These are phyloP conservation scores for Spilogale gracilis DNA, from an alignment of 2,113 vertebrate species.

Conservation along the genomic window DNA sequence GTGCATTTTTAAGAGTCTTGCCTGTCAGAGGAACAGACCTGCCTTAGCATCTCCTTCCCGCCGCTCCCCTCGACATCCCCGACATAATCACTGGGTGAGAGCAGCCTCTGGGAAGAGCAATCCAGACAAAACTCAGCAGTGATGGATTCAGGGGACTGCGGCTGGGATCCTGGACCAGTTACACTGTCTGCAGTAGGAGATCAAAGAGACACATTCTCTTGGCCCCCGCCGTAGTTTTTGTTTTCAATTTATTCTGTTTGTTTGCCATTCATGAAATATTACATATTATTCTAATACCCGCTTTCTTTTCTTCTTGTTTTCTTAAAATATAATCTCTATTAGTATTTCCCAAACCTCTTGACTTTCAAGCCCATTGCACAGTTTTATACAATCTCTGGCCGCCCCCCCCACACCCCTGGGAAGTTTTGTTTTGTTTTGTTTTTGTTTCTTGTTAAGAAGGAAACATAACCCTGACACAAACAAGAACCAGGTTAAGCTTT, in stretches of 20 bases:
- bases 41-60: background rate
- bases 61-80: background rate
- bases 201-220: background rate
- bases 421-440: too few relatives aligned
- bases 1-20: background rate
- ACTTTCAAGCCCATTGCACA: background rate
- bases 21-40: background rate
- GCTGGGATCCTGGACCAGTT: background rate
- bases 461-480: too few relatives aligned
- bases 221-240: background rate
- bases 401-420: too few relatives aligned
- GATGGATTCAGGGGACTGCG: background rate
- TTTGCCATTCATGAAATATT: background rate
- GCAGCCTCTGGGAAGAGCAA: background rate
- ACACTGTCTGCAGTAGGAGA: background rate
- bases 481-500: too few relatives aligned
- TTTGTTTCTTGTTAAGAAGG: too few relatives aligned
- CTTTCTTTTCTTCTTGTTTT: background rate
- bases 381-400: too few relatives aligned
- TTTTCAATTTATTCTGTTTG: background rate
- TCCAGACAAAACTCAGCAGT: background rate
- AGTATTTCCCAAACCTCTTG: background rate
- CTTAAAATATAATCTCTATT: background rate
- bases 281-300: background rate
- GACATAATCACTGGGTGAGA: background rate